phyloP scores from a whole-genome alignment of 2,797 vertebrate species.

The Perodicticus potto region DNA sequence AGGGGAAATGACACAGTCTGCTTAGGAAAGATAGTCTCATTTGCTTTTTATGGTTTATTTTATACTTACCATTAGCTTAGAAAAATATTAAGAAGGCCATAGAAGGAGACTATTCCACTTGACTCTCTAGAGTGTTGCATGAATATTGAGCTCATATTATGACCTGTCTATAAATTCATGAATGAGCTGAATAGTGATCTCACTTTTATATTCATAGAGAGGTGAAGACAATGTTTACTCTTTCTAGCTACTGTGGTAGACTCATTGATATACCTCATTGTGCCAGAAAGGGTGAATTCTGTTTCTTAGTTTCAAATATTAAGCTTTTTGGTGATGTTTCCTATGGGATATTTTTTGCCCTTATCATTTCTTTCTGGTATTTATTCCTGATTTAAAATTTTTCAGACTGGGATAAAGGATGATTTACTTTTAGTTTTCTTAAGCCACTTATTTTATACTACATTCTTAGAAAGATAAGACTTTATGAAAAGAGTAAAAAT shows the following conservation, averaged over 20 bases:
- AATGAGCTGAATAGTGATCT: not conserved
- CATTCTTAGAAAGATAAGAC: slow-evolving; percentile 10
- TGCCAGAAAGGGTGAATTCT: not conserved
- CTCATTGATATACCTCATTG: not conserved
- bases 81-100: slow-evolving; percentile 20
- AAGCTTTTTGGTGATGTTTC: not conserved
- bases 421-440: slow-evolving; percentile 35
- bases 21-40: slow-evolving; percentile 33
- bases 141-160: not conserved
- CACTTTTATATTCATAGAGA: not conserved
- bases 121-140: not conserved
- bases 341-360: not conserved
- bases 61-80: not conserved
- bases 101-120: not conserved
- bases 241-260: not conserved
- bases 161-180: not conserved
- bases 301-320: slow-evolving; percentile 6
- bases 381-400: not conserved
- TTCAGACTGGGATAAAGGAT: not conserved
- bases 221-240: not conserved
- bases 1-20: slow-evolving; percentile 11
- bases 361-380: slow-evolving; percentile 32
- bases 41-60: not conserved
- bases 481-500: slow-evolving; percentile 1
- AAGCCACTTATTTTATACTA: not conserved